These are phyloP conservation scores for Pantelozetes paolii DNA, from an alignment of 2,888 invertebrate genomes.

Conservation along the genomic window DNA sequence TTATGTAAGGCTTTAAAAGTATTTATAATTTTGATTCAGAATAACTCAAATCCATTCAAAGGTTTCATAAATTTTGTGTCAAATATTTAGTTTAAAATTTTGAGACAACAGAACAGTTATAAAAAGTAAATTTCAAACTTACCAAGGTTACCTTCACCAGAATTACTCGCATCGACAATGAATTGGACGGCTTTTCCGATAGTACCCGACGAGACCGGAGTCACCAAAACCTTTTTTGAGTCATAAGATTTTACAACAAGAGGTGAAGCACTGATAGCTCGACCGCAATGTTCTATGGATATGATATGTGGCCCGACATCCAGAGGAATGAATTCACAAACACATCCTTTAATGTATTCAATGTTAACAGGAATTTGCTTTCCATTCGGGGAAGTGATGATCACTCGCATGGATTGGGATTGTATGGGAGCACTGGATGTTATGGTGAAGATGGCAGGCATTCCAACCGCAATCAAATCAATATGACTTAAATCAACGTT, in stretches of 20 bases:
- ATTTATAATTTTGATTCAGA: no score
- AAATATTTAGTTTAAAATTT: no score
- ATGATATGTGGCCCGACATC: constrained; percentile 92
- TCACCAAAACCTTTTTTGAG: constrained; percentile 86
- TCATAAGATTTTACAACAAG: constrained; percentile 94
- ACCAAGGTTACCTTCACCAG: constrained; percentile 94
- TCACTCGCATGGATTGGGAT: constrained; percentile 12
- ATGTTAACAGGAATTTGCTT: constrained; percentile 78
- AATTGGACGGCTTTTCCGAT: constrained; percentile 90
- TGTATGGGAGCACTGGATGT: constrained; percentile 48
- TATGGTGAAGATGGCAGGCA: constrained; percentile 72
- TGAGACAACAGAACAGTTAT: no score
- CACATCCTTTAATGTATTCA: constrained; percentile 79
- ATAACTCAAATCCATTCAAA: no score
- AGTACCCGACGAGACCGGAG: constrained; percentile 78
- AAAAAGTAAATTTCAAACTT: no score
- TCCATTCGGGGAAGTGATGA: constrained; percentile 59
- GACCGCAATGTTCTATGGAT: constrained; percentile 65
- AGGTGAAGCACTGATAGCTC: constrained; percentile 88
- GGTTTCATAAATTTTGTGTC: no score
- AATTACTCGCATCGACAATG: constrained; percentile 88
- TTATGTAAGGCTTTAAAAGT: no score
- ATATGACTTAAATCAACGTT: constrained; percentile 68
- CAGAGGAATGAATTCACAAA: constrained; percentile 80
- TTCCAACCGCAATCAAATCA: constrained; percentile 79